These are phyloP conservation scores for Crenichthys baileyi DNA, from an alignment of 2,797 vertebrate genomes.

Conservation along the genomic window DNA sequence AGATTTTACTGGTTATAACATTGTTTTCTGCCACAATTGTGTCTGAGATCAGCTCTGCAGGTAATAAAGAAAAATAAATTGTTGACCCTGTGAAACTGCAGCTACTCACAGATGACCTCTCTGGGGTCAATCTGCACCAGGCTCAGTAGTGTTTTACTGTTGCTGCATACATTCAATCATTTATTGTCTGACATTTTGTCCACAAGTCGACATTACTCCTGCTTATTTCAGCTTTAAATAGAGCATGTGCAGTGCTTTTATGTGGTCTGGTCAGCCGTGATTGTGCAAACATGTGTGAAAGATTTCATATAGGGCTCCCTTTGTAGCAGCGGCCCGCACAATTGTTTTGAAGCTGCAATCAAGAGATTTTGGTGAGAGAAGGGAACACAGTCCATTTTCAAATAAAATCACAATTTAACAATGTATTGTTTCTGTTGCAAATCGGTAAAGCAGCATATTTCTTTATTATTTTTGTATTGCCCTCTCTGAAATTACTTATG, in stretches of 20 bases:
- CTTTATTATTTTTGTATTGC: not conserved
- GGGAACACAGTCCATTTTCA: not conserved
- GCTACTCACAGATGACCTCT: conserved; percentile 1
- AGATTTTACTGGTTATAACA: not conserved
- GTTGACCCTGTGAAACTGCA: conserved; percentile 7
- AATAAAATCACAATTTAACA: not conserved
- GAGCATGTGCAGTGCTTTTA: not conserved
- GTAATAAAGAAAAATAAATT: not conserved
- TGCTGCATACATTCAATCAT: conserved; percentile 1
- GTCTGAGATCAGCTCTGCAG: not conserved
- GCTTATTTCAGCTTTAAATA: not conserved
- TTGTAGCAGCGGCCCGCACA: not conserved
- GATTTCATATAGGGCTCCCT: not conserved
- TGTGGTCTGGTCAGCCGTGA: not conserved
- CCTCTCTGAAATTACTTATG: not conserved
- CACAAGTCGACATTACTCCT: not conserved
- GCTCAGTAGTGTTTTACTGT: not conserved
- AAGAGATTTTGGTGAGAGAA: not conserved
- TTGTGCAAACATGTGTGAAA: conserved; percentile 11
- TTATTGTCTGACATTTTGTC: conserved; percentile 1
- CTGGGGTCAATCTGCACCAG: conserved; percentile 3
- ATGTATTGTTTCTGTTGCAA: not conserved
- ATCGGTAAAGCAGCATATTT: not conserved
- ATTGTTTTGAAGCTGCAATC: not conserved
- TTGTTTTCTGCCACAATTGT: not conserved